Conservation (phyloP, 1,140 invertebrate genomes). For the Stegodyphus dumicola region DNA sequence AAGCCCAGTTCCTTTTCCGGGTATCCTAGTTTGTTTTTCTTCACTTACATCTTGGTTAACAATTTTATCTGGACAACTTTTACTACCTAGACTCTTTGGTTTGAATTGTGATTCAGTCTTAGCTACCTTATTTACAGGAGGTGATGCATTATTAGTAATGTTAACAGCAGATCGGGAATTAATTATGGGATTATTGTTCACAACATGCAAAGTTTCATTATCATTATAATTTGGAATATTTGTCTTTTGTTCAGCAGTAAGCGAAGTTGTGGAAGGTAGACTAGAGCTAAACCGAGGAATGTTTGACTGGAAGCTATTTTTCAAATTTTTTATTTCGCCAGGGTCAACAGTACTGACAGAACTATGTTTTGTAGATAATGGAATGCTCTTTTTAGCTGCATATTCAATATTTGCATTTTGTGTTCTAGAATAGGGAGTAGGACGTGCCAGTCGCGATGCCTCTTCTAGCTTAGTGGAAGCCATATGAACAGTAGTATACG, state of each 20-base stretch:
- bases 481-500: conserved; percentile 50
- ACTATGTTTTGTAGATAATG: conserved; percentile 32
- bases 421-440: conserved; percentile 55
- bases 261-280: conserved; percentile 30
- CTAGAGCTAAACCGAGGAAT: conserved; percentile 57
- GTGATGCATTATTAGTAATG: conserved; percentile 15
- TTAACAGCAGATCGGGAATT: conserved; percentile 44
- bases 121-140: conserved; percentile 30
- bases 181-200: conserved; percentile 54
- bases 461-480: conserved; percentile 57
- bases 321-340: conserved; percentile 18
- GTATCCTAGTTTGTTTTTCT: conserved; percentile 18
- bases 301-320: conserved; percentile 47
- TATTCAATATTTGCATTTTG: conserved; percentile 38
- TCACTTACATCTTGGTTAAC: conserved; percentile 24
- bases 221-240: conserved; percentile 17
- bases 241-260: conserved; percentile 20
- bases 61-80: conserved; percentile 55
- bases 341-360: conserved; percentile 8
- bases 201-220: conserved; percentile 52
- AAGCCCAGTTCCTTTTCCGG: conserved; percentile 18
- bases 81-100: conserved; percentile 46
- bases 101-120: conserved; percentile 25
- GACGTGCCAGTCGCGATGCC: conserved; percentile 28
- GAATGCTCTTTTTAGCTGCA: conserved; percentile 34